Base-by-base conservation (phyloP, 2,797 vertebrate species). In the Hirundo rustica region DNA sequence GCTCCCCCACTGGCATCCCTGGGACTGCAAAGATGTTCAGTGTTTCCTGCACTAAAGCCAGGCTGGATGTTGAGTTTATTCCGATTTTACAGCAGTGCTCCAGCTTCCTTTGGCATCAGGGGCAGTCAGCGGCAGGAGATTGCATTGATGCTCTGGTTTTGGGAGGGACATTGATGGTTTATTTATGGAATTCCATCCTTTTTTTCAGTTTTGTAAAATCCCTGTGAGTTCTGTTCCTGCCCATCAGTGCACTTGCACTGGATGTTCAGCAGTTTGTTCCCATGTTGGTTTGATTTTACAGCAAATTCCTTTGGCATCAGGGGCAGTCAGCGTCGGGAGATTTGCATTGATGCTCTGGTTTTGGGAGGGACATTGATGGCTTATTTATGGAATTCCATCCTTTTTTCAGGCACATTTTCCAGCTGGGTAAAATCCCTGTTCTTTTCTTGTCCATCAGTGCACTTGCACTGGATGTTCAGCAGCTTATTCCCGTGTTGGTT, bases 91-190 rank as follows among this genome's bases (percentile, higher is more conserved):
- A 84, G 90, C 72, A 71, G 17, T 4, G 20, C n/a, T 11, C 32
- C 68, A 9, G 16, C 65, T 32, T 51, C 55, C 72, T 40, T 4
- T 51, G 76, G 22, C 64, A 6, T 51, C 32, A 4, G n/a, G 40
- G 58, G 8, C 14, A 23, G 22, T 60, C 42, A 16, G n/a, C 29
- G 1, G 16, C 20, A 29, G 88, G 53, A 5, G 60, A 17, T 57
- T 29, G 25, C 12, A 0, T 32, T 48, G 20, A 21, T 21, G 22
- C 0, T 11, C 68, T 80, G 77, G 4, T 17, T 86, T 86, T 18
- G 29, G 1, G 1, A 10, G 29, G 53, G 3, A 2, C 3, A 9
- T 13, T 7, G 20, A 7, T 47, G 54, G 26, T 30, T 47, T 30
- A 7, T 68, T 66, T 27, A 27, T 34, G n/a, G n/a, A 34, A 27